A percentile compares a stretch with the other conserved stretches of the same genome.
Evolutionary conservation across 2,113 vertebrate species (phyloP).

Genomic region (Porphyrio hochstetteri): DNA sequence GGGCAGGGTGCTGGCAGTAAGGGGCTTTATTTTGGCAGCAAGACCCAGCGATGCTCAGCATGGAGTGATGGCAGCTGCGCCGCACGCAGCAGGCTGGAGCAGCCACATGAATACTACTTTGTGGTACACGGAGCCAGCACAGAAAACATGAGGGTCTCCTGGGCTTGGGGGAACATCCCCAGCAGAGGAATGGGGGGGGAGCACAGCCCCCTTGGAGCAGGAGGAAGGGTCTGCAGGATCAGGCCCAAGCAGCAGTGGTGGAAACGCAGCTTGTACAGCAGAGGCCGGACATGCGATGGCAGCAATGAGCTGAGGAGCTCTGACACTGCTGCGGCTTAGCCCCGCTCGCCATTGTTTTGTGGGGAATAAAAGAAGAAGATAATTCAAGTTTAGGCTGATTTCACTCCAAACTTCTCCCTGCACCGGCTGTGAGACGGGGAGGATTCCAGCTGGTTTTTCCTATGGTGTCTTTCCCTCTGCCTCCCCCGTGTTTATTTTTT

Average conservation of each 20-base stretch:
- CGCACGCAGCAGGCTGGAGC: rapidly evolving
- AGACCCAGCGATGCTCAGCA: neutral
- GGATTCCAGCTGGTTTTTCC: neutral
- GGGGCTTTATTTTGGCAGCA: neutral
- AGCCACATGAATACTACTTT: rapidly evolving
- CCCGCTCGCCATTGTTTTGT: neutral
- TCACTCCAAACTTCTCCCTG: neutral
- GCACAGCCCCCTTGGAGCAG: neutral
- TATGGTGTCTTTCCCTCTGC: neutral
- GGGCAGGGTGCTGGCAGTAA: neutral
- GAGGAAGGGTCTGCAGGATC: neutral
- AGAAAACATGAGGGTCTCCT: neutral
- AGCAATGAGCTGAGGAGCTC: conserved; percentile 7
- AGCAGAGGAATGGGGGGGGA: rapidly evolving
- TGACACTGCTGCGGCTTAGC: rapidly evolving
- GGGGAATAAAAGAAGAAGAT: neutral
- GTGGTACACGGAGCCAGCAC: rapidly evolving
- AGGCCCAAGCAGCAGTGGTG: rapidly evolving
- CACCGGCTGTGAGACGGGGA: neutral
- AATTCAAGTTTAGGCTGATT: neutral
- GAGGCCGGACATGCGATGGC: conserved; percentile 9
- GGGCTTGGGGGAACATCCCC: neutral
- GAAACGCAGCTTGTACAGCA: rapidly evolving
- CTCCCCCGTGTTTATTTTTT: neutral
- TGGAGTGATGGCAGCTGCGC: rapidly evolving